Percentiles rank a stretch among this genome's conserved stretches.
Conservation (phyloP, 2,888 invertebrate species). For the Plutella xylostella region DNA sequence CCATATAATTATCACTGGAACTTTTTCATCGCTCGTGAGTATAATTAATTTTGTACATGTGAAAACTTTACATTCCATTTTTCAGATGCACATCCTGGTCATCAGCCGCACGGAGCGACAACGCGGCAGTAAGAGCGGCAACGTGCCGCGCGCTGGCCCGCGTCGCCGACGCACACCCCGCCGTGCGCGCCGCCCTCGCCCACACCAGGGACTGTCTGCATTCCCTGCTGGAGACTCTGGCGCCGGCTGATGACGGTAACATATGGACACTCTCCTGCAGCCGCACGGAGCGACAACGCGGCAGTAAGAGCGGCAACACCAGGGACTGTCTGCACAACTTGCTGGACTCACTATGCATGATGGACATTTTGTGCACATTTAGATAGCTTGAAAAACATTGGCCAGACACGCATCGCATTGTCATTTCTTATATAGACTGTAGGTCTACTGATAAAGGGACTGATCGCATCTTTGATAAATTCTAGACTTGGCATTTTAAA, state of each 20-base stretch:
- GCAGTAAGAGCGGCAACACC: conserved; percentile 33
- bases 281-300: conserved; percentile 18
- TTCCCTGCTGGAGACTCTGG: conserved; percentile 33
- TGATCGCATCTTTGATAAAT: not conserved
- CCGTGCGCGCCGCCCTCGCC: conserved; percentile 40
- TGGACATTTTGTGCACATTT: no score
- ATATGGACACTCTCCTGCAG: no score
- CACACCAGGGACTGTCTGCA: conserved; percentile 49
- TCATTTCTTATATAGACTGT: no score
- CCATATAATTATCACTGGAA: no score
- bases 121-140: conserved; percentile 28
- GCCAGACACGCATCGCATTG: no score
- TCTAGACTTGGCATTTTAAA: not conserved
- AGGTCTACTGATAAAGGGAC: no score
- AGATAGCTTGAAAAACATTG: no score
- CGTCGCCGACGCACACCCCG: conserved; percentile 29
- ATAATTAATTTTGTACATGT: no score
- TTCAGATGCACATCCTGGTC: conserved; percentile 42
- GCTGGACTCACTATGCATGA: conserved; percentile 32
- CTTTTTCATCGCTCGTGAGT: no score
- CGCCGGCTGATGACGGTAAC: conserved; percentile 35
- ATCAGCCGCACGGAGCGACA: conserved; percentile 20
- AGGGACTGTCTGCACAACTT: conserved; percentile 49
- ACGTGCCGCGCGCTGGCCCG: conserved; percentile 35
- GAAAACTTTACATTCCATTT: not conserved